Base-by-base conservation (phyloP, 2,797 vertebrate genomes). In the Clarias pachynema region DNA sequence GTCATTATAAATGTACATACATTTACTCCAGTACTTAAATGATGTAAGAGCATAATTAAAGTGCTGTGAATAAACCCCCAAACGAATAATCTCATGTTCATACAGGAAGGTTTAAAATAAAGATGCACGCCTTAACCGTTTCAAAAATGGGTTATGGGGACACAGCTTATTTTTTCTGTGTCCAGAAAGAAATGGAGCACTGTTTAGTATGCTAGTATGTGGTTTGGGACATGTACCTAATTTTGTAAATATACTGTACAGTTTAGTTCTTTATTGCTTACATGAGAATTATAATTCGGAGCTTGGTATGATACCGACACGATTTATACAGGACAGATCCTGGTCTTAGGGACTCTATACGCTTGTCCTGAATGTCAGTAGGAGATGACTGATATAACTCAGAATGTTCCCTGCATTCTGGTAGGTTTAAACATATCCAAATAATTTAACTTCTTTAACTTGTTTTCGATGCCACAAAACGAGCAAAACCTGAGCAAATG, bases 141-240 rank as follows among this genome's bases (percentile, higher is more conserved):
- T 62, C 34, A 12, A 44, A 79, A 79, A 62, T 79, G 59, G 77
- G 77, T 62, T 79, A 79, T n/a, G 20, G 22, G 77, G 57, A 79
- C 77, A 62, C 57, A 4, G 16, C 31, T 18, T 62, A 37, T 60
- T 78, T 78, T 40, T 16, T 44, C 9, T 4, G 31, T 1, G 20
- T 78, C 56, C 31, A 60, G 56, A 40, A 62, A 79, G 57, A 62
- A 44, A 63, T 44, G n/a, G n/a, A 65, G 78, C 60, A 18, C 78
- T 44, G 63, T 44, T 79, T 63, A 62, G 31, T 34, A 37, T 37
- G 12, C 75, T 15, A 40, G 24, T 3, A 79, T 20, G 37, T 5
- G 16, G 49, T 65, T 79, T 79, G 60, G 78, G 24, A 79, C 8
- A 65, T 65, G 20, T 37, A 49, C 60, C 34, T 6, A 14, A 79